Evolutionary conservation across 2,888 invertebrate species (phyloP), one percentile per base, ranked within the genome.

Genomic region (Lottia gigantea): DNA sequence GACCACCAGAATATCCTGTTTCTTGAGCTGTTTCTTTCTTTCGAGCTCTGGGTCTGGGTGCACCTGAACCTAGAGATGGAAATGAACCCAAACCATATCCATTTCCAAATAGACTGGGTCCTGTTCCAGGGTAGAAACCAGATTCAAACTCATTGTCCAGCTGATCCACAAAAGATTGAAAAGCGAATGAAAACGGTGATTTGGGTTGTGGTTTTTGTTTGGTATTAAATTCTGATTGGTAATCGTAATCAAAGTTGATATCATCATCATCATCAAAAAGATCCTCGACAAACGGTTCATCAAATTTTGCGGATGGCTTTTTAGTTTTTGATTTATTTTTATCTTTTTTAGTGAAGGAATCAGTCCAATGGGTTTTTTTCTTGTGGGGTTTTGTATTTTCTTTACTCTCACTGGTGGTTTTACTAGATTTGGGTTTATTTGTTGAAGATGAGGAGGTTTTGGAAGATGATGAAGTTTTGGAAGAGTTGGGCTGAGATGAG

Each of bases 101-200:
- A 62, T 72, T 74, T 65, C 78, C 74, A 64, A 80, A 80, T 55
- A 75, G 76, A 61, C 71, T 74, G 1, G 71, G 69, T 26, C 75
- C 76, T n/a, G 64, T 69, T 8, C 40, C 40, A 40, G 40, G 11
- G 40, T 40, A 40, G 45, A 79, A 80, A 62, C 78, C 78, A 62
- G 79, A 72, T 68, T 76, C 78, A 63, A 82, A 81, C 47, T 78
- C 76, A 31, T 75, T 72, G 31, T 79, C 81, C 25, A 83, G 65
- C 66, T 82, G 78, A 76, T 82, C 80, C n/a, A 83, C 79, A 76
- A 83, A 83, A 49, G 78, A 78, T 61, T 77, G 77, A 70, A 83
- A 83, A 8, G 83, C 83, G 68, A 78, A 79, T 2, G 82, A 82
- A 68, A 81, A 83, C 45, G 65, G 46, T 15, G 67, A 45, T 45